Evolutionary conservation across 2,797 vertebrate genomes (phyloP).

Genomic region (Silurus aristotelis): DNA sequence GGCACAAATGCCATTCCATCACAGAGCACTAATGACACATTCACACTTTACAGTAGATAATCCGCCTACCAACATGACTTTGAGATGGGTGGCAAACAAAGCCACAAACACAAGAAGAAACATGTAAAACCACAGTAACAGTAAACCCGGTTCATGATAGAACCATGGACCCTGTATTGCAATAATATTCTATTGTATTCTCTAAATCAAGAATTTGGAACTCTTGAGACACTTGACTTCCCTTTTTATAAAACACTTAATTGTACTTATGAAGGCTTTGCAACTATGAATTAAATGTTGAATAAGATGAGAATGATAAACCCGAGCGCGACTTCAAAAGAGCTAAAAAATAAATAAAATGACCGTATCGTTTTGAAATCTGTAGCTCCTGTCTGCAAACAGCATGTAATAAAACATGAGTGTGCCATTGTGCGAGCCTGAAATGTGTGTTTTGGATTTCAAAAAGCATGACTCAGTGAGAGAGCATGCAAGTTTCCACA

Average conservation of each 20-base stretch:
- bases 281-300: neutral
- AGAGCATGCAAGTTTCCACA: constrained; percentile 75
- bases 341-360: neutral
- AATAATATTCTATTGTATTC: neutral
- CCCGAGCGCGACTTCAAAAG: too few species aligned
- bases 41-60: neutral
- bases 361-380: neutral
- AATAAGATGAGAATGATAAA: neutral
- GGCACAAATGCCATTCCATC: too few species aligned
- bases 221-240: neutral
- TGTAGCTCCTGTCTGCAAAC: neutral
- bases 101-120: neutral
- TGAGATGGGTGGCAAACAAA: neutral
- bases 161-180: too few species aligned
- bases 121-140: neutral
- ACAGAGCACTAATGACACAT: neutral
- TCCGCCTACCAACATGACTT: neutral
- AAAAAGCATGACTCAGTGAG: constrained; percentile 70
- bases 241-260: neutral
- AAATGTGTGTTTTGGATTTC: constrained; percentile 64
- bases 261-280: too few species aligned
- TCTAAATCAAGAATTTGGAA: neutral
- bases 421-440: neutral
- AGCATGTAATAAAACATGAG: constrained; percentile 52
- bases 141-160: neutral